Conservation (phyloP, 2,888 invertebrate species). For the Dicycla oo region DNA sequence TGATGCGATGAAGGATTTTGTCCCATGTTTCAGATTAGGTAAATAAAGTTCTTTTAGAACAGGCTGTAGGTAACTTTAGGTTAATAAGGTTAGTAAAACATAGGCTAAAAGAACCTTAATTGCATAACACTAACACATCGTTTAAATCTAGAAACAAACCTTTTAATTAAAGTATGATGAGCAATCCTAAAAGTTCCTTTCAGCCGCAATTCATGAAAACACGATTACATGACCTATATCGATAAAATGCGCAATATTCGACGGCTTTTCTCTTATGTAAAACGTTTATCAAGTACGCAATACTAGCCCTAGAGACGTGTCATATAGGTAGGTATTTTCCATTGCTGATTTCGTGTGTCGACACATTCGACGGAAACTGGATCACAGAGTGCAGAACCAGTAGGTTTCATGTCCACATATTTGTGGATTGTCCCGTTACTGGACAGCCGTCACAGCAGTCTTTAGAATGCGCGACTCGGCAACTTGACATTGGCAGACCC, state of each 20-base stretch:
- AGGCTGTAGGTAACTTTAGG: not conserved
- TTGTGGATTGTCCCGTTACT: constrained; percentile 60
- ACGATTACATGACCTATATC: constrained; percentile 36
- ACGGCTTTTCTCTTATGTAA: constrained; percentile 25
- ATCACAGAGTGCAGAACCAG: constrained; percentile 59
- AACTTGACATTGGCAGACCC: constrained; percentile 67
- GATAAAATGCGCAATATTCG: constrained; percentile 34
- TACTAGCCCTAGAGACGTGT: constrained; percentile 28
- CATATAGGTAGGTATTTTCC: constrained; percentile 41
- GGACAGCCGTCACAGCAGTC: constrained; percentile 28
- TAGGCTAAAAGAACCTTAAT: not conserved
- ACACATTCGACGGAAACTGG: constrained; percentile 53
- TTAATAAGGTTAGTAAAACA: constrained; percentile 5
- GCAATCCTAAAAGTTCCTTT: not conserved
- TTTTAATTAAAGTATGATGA: not conserved
- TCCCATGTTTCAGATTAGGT: constrained; percentile 45
- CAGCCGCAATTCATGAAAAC: not conserved
- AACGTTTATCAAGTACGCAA: constrained; percentile 24
- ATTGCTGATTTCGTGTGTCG: constrained; percentile 53
- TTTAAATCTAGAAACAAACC: not conserved
- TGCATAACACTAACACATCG: too few relatives aligned
- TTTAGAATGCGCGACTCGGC: constrained; percentile 62
- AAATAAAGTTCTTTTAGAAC: constrained; percentile 14
- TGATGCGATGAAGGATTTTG: constrained; percentile 77
- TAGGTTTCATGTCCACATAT: constrained; percentile 49